Evolutionary conservation across 2,797 vertebrate species (phyloP).

Genomic region (Labeo calbasu): DNA sequence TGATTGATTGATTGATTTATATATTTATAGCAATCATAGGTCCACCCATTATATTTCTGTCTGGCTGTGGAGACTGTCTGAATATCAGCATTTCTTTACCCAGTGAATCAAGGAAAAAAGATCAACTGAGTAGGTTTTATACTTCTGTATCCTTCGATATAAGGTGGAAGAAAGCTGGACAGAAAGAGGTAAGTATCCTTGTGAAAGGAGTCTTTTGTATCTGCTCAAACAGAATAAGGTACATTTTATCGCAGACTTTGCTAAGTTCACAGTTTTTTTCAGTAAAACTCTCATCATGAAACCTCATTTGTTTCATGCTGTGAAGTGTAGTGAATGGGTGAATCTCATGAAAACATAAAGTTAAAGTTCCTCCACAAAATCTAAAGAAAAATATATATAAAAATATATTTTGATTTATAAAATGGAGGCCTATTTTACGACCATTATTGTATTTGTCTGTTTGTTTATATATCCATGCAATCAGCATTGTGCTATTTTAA

Average conservation of each 20-base stretch:
- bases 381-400: too few species aligned
- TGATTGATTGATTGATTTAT: not conserved
- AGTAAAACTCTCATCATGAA: too few species aligned
- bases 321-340: not conserved
- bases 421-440: too few species aligned
- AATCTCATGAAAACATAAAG: not conserved
- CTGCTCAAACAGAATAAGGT: not conserved
- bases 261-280: not conserved
- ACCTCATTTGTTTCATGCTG: not conserved
- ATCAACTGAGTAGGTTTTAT: not conserved
- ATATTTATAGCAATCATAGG: conserved; percentile 67
- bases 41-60: conserved; percentile 61
- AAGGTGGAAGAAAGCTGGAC: conserved; percentile 1
- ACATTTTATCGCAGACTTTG: not conserved
- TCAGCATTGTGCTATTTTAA: too few species aligned
- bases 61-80: conserved; percentile 67
- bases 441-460: too few species aligned
- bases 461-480: too few species aligned
- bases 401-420: too few species aligned
- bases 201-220: not conserved
- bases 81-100: conserved; percentile 64
- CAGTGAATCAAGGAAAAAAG: accelerated
- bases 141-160: accelerated
- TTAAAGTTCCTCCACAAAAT: not conserved
- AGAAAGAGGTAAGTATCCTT: conserved; percentile 45